A percentile compares a stretch with the other conserved stretches of the same genome.
Conservation (phyloP, 2,113 vertebrate species). For the Callopanchax toddi region DNA sequence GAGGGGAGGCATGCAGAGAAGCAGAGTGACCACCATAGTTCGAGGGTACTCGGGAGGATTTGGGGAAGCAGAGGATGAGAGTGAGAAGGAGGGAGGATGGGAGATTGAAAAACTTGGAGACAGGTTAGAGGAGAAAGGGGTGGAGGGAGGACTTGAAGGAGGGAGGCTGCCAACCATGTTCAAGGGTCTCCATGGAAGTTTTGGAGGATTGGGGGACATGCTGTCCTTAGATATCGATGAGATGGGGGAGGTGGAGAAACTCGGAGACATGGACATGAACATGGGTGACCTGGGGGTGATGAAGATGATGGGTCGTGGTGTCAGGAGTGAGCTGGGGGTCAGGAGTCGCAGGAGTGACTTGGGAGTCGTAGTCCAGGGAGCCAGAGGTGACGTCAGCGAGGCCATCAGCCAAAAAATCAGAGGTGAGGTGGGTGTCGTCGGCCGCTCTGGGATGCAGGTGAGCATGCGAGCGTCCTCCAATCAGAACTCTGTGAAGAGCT, state of each 20-base stretch:
- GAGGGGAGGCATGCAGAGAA: conserved; percentile 67
- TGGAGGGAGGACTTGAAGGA: conserved; percentile 59
- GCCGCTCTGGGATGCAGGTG: conserved; percentile 95
- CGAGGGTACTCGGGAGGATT: conserved; percentile 69
- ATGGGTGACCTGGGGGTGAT: conserved; percentile 64
- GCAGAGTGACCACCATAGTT: conserved; percentile 73
- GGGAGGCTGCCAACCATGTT: conserved; percentile 71
- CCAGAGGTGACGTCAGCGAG: conserved; percentile 65
- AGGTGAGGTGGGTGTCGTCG: conserved; percentile 79
- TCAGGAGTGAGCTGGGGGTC: conserved; percentile 67
- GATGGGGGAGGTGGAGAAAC: conserved; percentile 64
- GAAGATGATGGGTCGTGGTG: conserved; percentile 59
- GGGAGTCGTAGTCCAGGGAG: conserved; percentile 66
- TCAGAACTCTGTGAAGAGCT: conserved; percentile 98
- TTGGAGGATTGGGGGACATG: conserved; percentile 91
- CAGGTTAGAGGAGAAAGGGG: conserved; percentile 47
- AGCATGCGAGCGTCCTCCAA: conserved; percentile 92
- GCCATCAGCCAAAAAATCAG: conserved; percentile 68
- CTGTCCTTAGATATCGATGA: conserved; percentile 88
- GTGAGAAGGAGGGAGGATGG: conserved; percentile 61
- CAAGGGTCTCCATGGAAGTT: conserved; percentile 70
- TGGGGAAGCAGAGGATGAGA: conserved; percentile 56
- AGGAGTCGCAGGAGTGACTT: conserved; percentile 64
- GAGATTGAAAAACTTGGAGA: conserved; percentile 63
- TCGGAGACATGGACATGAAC: conserved; percentile 66